phyloP scores from a whole-genome alignment of 2,797 vertebrate genomes.

The Paedocypris micromegethes region DNA sequence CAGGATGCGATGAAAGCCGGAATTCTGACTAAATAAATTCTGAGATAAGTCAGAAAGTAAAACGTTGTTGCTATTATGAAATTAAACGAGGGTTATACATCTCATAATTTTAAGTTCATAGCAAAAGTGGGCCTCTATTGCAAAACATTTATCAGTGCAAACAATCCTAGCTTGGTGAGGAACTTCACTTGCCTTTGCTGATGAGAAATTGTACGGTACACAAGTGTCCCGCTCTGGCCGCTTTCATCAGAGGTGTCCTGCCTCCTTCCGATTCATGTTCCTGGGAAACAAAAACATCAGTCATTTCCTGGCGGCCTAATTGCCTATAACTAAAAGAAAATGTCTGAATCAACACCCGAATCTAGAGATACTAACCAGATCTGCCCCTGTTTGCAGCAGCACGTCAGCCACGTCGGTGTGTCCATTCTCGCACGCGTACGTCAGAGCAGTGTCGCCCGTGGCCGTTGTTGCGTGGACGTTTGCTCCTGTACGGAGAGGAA shows the following conservation, averaged over 20 bases:
- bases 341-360: background rate
- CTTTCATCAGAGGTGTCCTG: constrained; percentile 97
- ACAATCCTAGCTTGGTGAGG: background rate
- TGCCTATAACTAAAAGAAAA: background rate
- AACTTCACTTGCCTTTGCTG: constrained; percentile 82
- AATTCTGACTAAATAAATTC: too few species aligned
- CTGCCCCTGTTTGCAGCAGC: constrained; percentile 92
- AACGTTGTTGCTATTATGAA: too few species aligned
- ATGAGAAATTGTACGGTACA: constrained; percentile 98
- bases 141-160: background rate
- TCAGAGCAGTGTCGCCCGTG: constrained; percentile 93
- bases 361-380: constrained; percentile 75
- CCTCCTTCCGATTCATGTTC: constrained; percentile 98
- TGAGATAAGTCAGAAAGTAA: too few species aligned
- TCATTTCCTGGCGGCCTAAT: background rate
- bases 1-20: too few species aligned
- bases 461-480: constrained; percentile 97
- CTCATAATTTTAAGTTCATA: too few species aligned
- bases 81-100: too few species aligned
- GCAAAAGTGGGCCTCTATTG: too few species aligned
- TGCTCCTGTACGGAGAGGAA: constrained; percentile 73
- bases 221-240: constrained; percentile 94
- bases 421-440: constrained; percentile 97
- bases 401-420: constrained; percentile 98
- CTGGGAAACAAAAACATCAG: constrained; percentile 58